Evolutionary conservation across 2,888 invertebrate genomes (phyloP).

Genomic region (Microdon myrmicae): DNA sequence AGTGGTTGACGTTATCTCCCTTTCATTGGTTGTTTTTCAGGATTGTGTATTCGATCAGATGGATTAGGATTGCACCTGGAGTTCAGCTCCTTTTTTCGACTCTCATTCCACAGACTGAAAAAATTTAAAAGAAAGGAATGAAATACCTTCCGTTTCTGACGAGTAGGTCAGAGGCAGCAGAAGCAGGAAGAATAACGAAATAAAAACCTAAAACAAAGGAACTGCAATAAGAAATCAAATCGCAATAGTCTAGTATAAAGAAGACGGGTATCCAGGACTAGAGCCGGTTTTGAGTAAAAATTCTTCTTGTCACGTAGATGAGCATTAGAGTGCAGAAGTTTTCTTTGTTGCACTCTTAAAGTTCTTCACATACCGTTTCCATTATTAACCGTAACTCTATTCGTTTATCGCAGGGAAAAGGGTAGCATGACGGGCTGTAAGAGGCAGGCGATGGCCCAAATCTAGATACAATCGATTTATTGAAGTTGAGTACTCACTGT

Average conservation of each 20-base stretch:
- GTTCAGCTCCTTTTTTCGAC: too few relatives aligned
- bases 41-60: too few relatives aligned
- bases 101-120: too few relatives aligned
- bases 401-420: too few relatives aligned
- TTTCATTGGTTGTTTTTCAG: too few relatives aligned
- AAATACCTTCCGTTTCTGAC: conserved; percentile 25
- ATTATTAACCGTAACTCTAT: too few relatives aligned
- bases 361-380: too few relatives aligned
- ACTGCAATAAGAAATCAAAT: not conserved
- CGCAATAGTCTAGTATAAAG: conserved; percentile 2
- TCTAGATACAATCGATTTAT: conserved; percentile 35
- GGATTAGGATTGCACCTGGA: too few relatives aligned
- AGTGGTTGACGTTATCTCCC: too few relatives aligned
- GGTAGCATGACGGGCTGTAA: too few relatives aligned
- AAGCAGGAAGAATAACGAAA: conserved; percentile 15
- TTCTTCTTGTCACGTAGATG: conserved; percentile 15
- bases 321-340: conserved; percentile 7
- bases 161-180: conserved; percentile 32
- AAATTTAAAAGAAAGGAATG: conserved; percentile 32
- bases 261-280: not conserved
- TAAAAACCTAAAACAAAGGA: not conserved
- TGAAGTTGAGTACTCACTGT: conserved; percentile 25
- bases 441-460: conserved; percentile 21
- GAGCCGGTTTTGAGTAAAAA: conserved; percentile 27
- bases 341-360: not conserved